A percentile compares a stretch with the other conserved stretches of the same genome.
phyloP scores from a whole-genome alignment of 2,113 vertebrate species.

The Trinectes maculatus region DNA sequence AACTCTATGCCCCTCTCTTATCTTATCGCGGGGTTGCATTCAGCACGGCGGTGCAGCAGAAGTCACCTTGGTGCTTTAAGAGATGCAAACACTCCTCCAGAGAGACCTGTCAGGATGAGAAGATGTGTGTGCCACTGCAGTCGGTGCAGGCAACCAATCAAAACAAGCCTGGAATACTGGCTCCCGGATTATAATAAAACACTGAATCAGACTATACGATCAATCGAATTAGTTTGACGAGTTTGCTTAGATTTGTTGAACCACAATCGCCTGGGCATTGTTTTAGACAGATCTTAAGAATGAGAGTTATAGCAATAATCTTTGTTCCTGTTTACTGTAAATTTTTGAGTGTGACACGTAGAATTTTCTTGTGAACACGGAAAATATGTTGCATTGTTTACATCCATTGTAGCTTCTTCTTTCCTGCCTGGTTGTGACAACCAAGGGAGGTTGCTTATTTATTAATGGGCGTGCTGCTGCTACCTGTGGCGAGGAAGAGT shows the following conservation, averaged over 20 bases:
- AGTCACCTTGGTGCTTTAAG: conserved; percentile 68
- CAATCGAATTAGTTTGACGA: too few relatives aligned
- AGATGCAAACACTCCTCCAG: conserved; percentile 59
- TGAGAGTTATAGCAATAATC: too few relatives aligned
- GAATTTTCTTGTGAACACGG: neutral
- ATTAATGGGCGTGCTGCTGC: neutral
- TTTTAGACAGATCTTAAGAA: neutral
- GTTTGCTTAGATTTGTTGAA: too few relatives aligned
- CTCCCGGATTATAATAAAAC: too few relatives aligned
- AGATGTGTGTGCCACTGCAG: conserved; percentile 45
- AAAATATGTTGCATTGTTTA: neutral
- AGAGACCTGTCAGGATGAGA: conserved; percentile 39
- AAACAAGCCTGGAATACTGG: neutral
- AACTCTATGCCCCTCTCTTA: conserved; percentile 58
- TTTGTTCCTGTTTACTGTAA: neutral
- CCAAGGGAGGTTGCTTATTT: neutral
- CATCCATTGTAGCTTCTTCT: neutral
- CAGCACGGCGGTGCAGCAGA: conserved; percentile 52
- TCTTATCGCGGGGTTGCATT: conserved; percentile 68
- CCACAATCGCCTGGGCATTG: neutral
- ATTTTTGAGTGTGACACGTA: neutral
- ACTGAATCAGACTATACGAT: too few relatives aligned
- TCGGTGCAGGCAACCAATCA: conserved; percentile 10
- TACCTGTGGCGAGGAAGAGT: neutral
- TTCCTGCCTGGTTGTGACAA: neutral